phyloP scores from a whole-genome alignment of 2,113 vertebrate genomes.

The Myrmecophaga tridactyla region DNA sequence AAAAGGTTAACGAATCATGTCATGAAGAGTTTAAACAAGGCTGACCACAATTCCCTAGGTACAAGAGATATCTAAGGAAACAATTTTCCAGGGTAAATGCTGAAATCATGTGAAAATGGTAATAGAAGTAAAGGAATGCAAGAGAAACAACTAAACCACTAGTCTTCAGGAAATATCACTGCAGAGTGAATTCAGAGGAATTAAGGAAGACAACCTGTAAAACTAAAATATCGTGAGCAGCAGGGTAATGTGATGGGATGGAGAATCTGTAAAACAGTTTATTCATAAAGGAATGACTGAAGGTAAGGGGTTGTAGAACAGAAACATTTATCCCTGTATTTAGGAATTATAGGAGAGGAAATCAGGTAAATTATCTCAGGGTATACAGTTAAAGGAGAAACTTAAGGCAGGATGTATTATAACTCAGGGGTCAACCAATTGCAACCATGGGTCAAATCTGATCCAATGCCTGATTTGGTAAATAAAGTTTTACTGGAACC shows the following conservation, averaged over 20 bases:
- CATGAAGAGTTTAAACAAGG: constrained; percentile 30
- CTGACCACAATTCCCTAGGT: constrained; percentile 43
- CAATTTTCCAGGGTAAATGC: background rate
- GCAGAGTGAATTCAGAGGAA: background rate
- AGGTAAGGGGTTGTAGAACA: background rate
- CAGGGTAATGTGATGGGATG: background rate
- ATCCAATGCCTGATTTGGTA: background rate
- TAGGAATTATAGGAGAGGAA: background rate
- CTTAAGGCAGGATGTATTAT: background rate
- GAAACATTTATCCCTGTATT: background rate
- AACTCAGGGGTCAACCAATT: background rate
- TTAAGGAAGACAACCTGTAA: background rate
- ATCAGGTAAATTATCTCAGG: constrained; percentile 4
- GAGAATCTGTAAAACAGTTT: background rate
- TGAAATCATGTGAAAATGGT: constrained; percentile 35
- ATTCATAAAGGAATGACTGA: background rate
- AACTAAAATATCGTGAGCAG: background rate
- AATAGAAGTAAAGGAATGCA: background rate
- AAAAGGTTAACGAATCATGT: constrained; percentile 44
- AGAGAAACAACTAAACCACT: background rate
- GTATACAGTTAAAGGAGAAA: background rate
- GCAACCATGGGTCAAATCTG: background rate
- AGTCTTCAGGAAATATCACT: background rate
- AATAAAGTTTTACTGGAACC: background rate
- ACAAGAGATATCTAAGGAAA: constrained; percentile 40